Base-by-base conservation (phyloP, 2,888 invertebrate genomes). In the Suillia variegata region DNA sequence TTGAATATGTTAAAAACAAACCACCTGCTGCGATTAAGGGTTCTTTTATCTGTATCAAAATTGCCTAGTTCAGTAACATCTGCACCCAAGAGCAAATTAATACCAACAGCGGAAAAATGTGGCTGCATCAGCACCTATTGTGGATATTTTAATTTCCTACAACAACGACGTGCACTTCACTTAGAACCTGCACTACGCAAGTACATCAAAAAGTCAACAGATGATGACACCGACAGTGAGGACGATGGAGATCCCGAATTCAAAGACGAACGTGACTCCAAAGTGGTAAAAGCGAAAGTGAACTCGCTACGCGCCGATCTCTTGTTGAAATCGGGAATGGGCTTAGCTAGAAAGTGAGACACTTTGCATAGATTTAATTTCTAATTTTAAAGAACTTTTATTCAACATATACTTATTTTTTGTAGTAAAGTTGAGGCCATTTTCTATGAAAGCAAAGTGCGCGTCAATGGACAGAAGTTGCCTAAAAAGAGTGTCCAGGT, bases 381-480 rank as follows among this genome's bases (percentile, higher is more conserved):
- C 54, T 51, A 26, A 54, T 20, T 10, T 20, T 2, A 47, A 4
- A 33, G 58, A 42, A 51, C 48, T 26, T 56, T 42, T 42, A 12
- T 52, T 48, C 20, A n/a, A n/a, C n/a, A n/a, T n/a, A n/a, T n/a
- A n/a, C n/a, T n/a, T 26, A 5, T 26, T 26, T 26, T 5, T 38
- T 66, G 2, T 79, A 92, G 92, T 76, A 94, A 93, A 87, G 84
- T 93, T 45, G 94, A 94, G 76, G 85, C 86, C 54, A 81, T 88
- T 52, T 92, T 94, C 78, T 94, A 93, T 82, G 90, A 90, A 66
- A 91, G 90, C 74, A 90, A 87, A 84, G 87, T 94, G 62, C 86
- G 92, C 72, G 78, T 93, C 0, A 94, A 94, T 83, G 93, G 93
- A 5, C 84, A 86, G 65, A 92, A 90, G 77, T 80, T 92, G 1